Conservation (phyloP, 1,140 invertebrate species). For the Epicauta chinensis region DNA sequence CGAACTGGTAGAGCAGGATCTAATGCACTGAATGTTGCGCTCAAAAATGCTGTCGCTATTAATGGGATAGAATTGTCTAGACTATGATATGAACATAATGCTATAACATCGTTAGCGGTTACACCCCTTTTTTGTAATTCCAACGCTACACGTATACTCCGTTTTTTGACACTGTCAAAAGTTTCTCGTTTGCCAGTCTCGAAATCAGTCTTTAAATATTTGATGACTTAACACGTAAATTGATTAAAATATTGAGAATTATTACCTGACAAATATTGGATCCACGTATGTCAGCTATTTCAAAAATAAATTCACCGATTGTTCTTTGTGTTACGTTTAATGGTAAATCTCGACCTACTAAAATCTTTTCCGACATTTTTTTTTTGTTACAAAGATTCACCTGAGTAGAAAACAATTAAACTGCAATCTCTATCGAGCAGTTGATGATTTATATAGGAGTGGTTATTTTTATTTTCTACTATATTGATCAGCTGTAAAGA, state of each 20-base stretch:
- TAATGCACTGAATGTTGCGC: conserved; percentile 25
- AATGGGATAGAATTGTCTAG: conserved; percentile 45
- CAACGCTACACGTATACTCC: conserved; percentile 43
- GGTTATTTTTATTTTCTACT: too few species aligned
- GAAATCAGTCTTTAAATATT: conserved; percentile 44
- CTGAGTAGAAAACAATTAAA: too few species aligned
- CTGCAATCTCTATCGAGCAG: too few species aligned
- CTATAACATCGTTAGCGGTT: conserved; percentile 42
- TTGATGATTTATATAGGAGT: too few species aligned
- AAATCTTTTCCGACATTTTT: too few species aligned
- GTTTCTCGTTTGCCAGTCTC: conserved; percentile 44
- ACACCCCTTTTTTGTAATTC: conserved; percentile 44
- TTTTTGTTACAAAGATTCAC: too few species aligned
- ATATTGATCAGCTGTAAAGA: too few species aligned
- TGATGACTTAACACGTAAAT: neutral
- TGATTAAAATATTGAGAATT: neutral
- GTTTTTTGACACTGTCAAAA: conserved; percentile 37
- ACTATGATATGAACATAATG: conserved; percentile 44
- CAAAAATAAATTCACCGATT: conserved; percentile 21
- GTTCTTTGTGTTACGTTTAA: too few species aligned
- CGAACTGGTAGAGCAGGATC: conserved; percentile 5
- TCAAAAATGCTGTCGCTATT: conserved; percentile 43
- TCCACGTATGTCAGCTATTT: conserved; percentile 12
- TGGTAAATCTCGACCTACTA: too few species aligned
- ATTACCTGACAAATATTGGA: conserved; percentile 22